Evolutionary conservation across 2,888 invertebrate genomes (phyloP).

Genomic region (Lingula anatina): DNA sequence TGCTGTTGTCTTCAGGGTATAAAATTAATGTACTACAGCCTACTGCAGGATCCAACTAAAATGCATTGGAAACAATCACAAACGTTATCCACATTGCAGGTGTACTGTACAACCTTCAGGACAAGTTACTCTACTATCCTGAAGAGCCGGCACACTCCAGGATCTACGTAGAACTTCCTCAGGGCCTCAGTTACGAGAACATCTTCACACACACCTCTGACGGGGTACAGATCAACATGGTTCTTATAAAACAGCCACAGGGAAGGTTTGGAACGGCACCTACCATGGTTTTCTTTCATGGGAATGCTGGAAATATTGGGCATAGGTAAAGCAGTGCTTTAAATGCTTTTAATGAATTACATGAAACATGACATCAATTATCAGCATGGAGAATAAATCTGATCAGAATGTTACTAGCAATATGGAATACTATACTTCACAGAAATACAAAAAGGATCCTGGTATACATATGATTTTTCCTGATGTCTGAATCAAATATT

Average conservation of each 20-base stretch:
- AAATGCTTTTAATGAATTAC: neutral
- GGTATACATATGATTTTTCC: too few relatives aligned
- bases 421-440: too few relatives aligned
- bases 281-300: constrained; percentile 87
- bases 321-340: constrained; percentile 57
- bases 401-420: too few relatives aligned
- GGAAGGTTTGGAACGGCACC: constrained; percentile 56
- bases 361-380: too few relatives aligned
- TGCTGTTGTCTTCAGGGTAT: too few relatives aligned
- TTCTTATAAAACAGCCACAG: constrained; percentile 50
- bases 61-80: too few relatives aligned
- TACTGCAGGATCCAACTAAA: too few relatives aligned
- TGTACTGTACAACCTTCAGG: constrained; percentile 74
- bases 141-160: constrained; percentile 84
- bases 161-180: constrained; percentile 80
- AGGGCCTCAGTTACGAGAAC: constrained; percentile 77
- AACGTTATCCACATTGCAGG: too few relatives aligned
- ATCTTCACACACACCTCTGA: constrained; percentile 61
- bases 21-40: too few relatives aligned
- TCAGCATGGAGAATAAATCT: too few relatives aligned
- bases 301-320: constrained; percentile 96
- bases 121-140: constrained; percentile 75
- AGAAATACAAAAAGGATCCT: too few relatives aligned
- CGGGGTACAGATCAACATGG: constrained; percentile 47
- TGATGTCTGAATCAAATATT: too few relatives aligned